A percentile compares a stretch with the other conserved stretches of the same genome.
These are phyloP conservation scores for Neotoma lepida DNA, from an alignment of 2,113 vertebrate genomes.

Conservation along the genomic window DNA sequence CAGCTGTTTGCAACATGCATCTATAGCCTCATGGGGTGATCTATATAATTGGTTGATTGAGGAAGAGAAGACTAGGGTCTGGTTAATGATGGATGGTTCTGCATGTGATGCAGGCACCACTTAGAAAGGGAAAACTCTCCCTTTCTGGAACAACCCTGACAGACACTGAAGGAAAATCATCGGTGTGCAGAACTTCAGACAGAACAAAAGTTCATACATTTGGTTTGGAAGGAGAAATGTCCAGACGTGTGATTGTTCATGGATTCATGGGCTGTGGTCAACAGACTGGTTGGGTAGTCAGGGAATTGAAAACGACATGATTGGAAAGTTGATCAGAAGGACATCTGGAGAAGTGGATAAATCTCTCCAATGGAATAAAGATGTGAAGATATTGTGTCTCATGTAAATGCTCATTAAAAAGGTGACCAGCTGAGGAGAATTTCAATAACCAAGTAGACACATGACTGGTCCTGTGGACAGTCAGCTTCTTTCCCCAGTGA, in stretches of 20 bases:
- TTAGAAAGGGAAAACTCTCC: no score
- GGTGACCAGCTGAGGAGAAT: not conserved
- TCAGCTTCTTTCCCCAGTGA: not conserved
- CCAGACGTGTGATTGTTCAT: not conserved
- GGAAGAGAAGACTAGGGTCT: not conserved
- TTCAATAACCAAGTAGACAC: not conserved
- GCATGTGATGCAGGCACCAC: no score
- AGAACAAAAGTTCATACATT: not conserved
- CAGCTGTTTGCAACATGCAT: not conserved
- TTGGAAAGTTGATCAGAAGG: not conserved
- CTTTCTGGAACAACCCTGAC: not conserved
- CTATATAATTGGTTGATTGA: not conserved
- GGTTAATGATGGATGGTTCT: not conserved
- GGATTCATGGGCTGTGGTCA: not conserved
- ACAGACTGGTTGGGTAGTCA: not conserved
- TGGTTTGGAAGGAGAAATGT: not conserved
- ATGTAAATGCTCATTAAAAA: not conserved
- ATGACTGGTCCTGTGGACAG: not conserved
- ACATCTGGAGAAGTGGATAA: no score
- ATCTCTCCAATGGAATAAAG: not conserved
- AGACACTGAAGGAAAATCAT: not conserved
- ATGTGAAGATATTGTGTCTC: not conserved
- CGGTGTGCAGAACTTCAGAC: not conserved
- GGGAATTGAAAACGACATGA: not conserved
- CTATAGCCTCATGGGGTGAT: not conserved